These are phyloP conservation scores for Tylochromis polylepis DNA, from an alignment of 2,113 vertebrate species.

Conservation along the genomic window DNA sequence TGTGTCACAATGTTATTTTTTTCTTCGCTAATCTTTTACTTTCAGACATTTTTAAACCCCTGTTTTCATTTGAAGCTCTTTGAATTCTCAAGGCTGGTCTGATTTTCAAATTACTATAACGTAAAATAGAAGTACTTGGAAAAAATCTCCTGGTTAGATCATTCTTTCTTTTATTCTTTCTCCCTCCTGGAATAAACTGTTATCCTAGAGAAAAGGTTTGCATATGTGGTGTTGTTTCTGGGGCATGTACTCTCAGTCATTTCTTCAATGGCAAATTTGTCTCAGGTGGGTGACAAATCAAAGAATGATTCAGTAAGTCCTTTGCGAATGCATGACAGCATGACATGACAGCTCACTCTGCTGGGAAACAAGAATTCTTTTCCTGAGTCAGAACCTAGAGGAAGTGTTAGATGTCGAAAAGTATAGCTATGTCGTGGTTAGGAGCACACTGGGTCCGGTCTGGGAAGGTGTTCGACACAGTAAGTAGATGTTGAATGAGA, in stretches of 20 bases:
- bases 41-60: fast-evolving
- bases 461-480: neutral
- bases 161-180: neutral
- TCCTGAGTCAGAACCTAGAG: neutral
- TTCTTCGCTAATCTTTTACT: neutral
- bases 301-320: neutral
- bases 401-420: neutral
- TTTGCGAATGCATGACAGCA: neutral
- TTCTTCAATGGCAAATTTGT: neutral
- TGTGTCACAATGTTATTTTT: too few relatives aligned
- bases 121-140: neutral
- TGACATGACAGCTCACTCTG: neutral
- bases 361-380: neutral
- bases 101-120: neutral
- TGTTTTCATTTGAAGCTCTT: neutral
- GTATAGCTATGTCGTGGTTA: neutral
- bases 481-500: neutral
- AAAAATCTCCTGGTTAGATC: neutral
- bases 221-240: neutral
- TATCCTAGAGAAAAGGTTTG: neutral
- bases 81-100: neutral
- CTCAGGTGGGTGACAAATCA: neutral
- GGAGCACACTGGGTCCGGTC: neutral
- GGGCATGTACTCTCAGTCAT: neutral
- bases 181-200: neutral